Conservation (phyloP, 2,797 vertebrate genomes). For the Bradypodion ventrale region DNA sequence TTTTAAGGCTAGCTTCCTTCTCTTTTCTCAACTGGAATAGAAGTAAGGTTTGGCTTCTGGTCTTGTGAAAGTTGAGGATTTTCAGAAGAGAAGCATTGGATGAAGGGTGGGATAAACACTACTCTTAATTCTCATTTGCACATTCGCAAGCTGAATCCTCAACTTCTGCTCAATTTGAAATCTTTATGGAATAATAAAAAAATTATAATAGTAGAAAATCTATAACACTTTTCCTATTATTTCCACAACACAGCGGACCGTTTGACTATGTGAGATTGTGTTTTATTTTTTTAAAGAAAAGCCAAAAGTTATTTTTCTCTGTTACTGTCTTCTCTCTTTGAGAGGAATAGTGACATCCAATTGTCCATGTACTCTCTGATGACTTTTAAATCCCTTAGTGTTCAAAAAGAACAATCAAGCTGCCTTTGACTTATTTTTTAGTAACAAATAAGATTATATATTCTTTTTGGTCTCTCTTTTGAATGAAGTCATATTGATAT, state of each 20-base stretch:
- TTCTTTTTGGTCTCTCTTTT: background rate
- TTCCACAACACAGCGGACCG: background rate
- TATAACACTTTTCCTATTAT: background rate
- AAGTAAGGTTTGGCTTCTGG: background rate
- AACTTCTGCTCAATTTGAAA: background rate
- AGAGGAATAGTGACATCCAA: background rate
- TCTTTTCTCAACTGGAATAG: background rate
- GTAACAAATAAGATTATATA: background rate
- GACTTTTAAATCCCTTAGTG: background rate
- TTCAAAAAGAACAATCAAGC: background rate
- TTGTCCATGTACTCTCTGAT: background rate
- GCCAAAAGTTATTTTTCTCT: background rate
- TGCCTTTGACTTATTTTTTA: background rate
- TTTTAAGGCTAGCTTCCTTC: background rate
- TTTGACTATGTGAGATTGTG: background rate
- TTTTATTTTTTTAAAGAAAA: background rate
- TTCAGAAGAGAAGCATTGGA: too few species aligned
- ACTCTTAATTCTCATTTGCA: background rate
- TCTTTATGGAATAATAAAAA: background rate
- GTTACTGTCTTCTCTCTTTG: background rate
- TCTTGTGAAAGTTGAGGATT: background rate
- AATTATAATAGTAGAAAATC: background rate
- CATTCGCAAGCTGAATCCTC: background rate
- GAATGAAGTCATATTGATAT: too few species aligned
- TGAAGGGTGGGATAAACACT: background rate